A percentile compares a stretch with the other conserved stretches of the same genome.
These are phyloP conservation scores for Illadopsis cleaveri DNA, from an alignment of 2,113 vertebrate genomes.

Conservation along the genomic window DNA sequence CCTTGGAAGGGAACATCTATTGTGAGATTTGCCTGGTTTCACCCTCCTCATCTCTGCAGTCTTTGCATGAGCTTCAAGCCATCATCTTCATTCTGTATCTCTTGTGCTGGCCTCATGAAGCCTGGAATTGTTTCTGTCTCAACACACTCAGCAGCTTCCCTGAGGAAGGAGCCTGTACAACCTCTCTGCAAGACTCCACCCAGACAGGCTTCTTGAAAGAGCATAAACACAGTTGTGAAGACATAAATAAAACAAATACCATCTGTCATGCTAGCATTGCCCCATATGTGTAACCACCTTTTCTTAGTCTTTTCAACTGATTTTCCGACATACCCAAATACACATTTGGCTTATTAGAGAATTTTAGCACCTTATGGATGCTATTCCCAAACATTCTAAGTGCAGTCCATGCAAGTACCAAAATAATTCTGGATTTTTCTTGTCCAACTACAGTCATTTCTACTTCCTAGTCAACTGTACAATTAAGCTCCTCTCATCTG, in stretches of 20 bases:
- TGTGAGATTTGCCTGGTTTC: not conserved
- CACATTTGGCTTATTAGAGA: slow-evolving; percentile 33
- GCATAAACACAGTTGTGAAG: slow-evolving; percentile 39
- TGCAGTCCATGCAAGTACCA: not conserved
- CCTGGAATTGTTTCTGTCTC: not conserved
- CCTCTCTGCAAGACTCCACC: slow-evolving; percentile 7
- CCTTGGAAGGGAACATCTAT: not conserved
- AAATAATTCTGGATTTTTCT: slow-evolving; percentile 12
- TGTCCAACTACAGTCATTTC: not conserved
- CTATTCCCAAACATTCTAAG: not conserved
- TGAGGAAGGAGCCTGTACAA: not conserved
- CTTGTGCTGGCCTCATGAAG: not conserved
- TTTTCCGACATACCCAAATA: slow-evolving; percentile 16
- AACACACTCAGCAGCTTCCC: not conserved
- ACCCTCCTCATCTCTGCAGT: not conserved
- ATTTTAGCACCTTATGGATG: slow-evolving; percentile 33
- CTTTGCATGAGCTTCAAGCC: not conserved
- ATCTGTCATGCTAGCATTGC: slow-evolving; percentile 42
- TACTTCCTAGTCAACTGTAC: not conserved
- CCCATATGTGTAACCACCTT: slow-evolving; percentile 38
- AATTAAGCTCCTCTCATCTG: not conserved
- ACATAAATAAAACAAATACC: slow-evolving; percentile 60
- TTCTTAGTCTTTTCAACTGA: slow-evolving; percentile 20
- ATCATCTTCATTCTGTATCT: not conserved
- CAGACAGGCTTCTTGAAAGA: slow-evolving; percentile 33